Evolutionary conservation across 2,888 invertebrate species (phyloP), one percentile per base, ranked within the genome.

Genomic region (Calameuta idolon): DNA sequence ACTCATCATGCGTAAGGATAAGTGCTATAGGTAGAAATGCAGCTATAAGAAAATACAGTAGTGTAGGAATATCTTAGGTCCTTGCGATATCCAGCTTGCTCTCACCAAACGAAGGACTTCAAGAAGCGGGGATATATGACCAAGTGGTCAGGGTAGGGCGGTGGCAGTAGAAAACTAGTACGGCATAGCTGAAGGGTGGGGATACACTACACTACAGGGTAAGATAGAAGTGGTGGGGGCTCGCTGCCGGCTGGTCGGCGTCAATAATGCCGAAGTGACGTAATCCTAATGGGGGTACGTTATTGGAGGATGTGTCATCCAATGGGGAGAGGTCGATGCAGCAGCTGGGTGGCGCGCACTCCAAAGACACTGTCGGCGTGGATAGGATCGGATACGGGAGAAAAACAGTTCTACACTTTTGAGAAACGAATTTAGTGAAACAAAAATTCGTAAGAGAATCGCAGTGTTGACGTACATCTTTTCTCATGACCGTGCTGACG

Each of bases 271-370:
- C 84, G 80, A 84, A 85, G 88, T 90, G 90, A 90, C 90, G 90
- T 89, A 90, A 90, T 88, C 87, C 88, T 85, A 85, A 85, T 81
- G 85, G 84, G 83, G 87, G 85, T 86, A 84, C 86, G 88, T 88
- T 85, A 90, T 90, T 90, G 91, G 91, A 88, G 89, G 89, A 90
- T 87, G 89, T 87, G 88, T 88, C 89, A 89, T 89, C 87, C 88
- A 88, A 88, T 87, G 86, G 87, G 85, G 84, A 87, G 85, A 87
- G 89, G 89, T 89, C 88, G 88, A 89, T 89, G 76, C 83, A 85
- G 85, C 85, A 85, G 87, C 86, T 86, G 86, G 85, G 85, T 83
- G 83, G 82, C 84, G 82, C 84, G 82, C 83, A 81, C 84, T 81
- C 69, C 37, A 55, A 55, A 55, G 55, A 55, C 23, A 55, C 55